These are phyloP conservation scores for Premnoplex brunnescens DNA, from an alignment of 2,797 vertebrate genomes.

Conservation along the genomic window DNA sequence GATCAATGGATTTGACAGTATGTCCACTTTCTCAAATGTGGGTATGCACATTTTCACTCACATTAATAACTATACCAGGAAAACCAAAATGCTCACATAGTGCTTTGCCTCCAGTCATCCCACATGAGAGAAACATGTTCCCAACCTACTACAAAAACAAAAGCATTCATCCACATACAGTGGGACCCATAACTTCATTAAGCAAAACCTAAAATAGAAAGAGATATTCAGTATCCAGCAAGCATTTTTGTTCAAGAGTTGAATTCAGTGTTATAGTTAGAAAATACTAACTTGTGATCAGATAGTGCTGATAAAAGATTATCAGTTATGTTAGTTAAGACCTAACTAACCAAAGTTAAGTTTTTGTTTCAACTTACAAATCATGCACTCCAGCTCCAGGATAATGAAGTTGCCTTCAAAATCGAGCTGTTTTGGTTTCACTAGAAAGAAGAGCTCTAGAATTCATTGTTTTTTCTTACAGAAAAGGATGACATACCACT, in stretches of 20 bases:
- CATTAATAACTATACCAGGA: not conserved
- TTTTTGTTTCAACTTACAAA: not conserved
- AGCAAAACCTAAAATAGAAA: not conserved
- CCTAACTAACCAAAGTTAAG: not conserved
- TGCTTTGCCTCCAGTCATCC: not conserved
- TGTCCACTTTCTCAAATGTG: not conserved
- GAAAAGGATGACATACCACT: not conserved
- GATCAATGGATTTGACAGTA: not conserved
- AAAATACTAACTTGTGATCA: not conserved
- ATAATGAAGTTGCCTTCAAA: not conserved
- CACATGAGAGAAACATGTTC: not conserved
- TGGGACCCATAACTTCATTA: not conserved
- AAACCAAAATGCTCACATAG: not conserved
- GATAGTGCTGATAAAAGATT: not conserved
- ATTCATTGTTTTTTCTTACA: not conserved
- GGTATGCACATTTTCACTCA: not conserved
- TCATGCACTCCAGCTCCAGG: not conserved
- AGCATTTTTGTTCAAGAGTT: not conserved
- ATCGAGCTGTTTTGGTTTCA: not conserved
- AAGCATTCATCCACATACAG: not conserved
- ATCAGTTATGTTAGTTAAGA: not conserved
- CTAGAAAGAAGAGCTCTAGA: not conserved
- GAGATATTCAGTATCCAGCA: not conserved
- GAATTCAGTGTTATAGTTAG: not conserved
- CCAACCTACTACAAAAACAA: not conserved